Base-by-base conservation (phyloP, 2,113 vertebrate species). In the Macheiramphus alcinus region DNA sequence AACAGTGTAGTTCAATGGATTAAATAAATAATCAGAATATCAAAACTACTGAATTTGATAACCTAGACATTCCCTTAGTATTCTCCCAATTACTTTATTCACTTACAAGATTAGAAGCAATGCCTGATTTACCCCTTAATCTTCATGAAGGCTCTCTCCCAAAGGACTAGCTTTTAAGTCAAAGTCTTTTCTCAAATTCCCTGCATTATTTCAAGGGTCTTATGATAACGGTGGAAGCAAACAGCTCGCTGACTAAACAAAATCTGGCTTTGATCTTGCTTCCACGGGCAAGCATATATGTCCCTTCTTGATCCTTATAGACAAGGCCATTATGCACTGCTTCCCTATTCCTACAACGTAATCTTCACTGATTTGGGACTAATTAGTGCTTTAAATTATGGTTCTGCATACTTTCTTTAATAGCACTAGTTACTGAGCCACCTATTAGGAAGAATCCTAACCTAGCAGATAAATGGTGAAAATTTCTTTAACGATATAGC, bases 351-450 rank as follows among this genome's bases (percentile, higher is more conserved):
- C 38, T 91, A 58, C 34, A 45, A 29, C 23, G 40, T 62, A 87
- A 45, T 75, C 11, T 58, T 72, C 80, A 48, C 80, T 79, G 36
- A 68, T 90, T 79, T 68, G 82, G 36, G 86, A 65, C 43, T 96
- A 87, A 95, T 94, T 89, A 82, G 48, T 38, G 40, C 40, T 91
- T 93, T 82, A 82, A 92, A 75, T 95, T 88, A 85, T 93, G 17
- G 32, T 58, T 93, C 34, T 84, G 13, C 1, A 1, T 82, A 11
- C 11, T 63, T 83, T 43, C 50, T 59, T 91, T 81, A 84, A 81
- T 63, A 67, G 72, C 59, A 38, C 7, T 84, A 50, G 72, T 70
- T 93, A 86, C 50, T 36, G 38, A 89, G 70, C 26, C 38, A 65
- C 50, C 45, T 81, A n/a, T 76, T 87, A 86, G 59, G 32, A 86